These are phyloP conservation scores for Columba livia DNA, from an alignment of 2,113 vertebrate species.

Conservation along the genomic window DNA sequence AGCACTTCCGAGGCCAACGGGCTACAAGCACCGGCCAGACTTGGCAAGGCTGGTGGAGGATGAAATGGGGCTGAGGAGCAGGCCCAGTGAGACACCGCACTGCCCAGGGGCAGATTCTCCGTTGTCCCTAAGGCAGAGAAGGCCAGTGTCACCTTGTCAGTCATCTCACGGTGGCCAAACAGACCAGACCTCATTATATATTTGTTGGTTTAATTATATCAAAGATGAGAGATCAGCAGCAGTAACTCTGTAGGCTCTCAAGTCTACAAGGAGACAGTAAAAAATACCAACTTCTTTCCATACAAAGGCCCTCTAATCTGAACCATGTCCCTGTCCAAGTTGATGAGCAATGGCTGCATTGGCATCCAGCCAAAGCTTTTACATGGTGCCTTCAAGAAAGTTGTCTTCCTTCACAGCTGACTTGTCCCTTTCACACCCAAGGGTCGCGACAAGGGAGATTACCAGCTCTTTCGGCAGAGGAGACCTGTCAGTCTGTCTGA, in stretches of 20 bases:
- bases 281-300: not conserved
- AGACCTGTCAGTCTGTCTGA: not conserved
- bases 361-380: not conserved
- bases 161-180: not conserved
- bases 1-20: not conserved
- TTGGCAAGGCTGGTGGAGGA: not conserved
- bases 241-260: not conserved
- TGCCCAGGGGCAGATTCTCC: not conserved
- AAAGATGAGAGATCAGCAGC: not conserved
- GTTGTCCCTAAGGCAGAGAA: not conserved
- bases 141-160: not conserved
- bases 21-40: not conserved
- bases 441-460: constrained; percentile 1
- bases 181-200: not conserved
- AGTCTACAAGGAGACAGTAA: not conserved
- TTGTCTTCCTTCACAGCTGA: not conserved
- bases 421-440: not conserved
- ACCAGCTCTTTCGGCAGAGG: not conserved
- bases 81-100: not conserved
- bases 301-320: not conserved
- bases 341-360: not conserved
- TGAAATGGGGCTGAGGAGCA: not conserved
- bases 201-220: not conserved
- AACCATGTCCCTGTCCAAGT: not conserved
- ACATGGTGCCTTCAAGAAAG: not conserved